Conservation (phyloP, 92 coral and sea anemone genomes). For the Porites evermanni region DNA sequence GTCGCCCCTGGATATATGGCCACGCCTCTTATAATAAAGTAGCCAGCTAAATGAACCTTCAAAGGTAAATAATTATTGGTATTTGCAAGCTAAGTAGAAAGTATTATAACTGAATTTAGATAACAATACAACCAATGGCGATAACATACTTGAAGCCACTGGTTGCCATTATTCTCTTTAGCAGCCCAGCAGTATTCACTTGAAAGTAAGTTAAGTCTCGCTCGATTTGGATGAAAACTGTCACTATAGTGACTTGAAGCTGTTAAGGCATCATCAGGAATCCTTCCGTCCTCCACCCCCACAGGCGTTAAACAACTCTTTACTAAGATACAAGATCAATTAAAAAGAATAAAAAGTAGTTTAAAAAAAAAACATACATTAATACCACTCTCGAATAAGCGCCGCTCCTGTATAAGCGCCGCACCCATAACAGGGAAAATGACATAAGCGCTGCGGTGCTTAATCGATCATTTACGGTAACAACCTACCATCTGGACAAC, state of each 20-base stretch:
- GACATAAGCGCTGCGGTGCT: too few species aligned
- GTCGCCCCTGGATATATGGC: conserved; percentile 15
- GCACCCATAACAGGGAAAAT: too few species aligned
- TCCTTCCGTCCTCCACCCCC: conserved; percentile 27
- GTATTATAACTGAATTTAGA: too few species aligned
- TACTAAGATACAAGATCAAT: background rate
- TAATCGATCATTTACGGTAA: background rate
- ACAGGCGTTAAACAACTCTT: background rate
- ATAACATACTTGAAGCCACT: conserved; percentile 13
- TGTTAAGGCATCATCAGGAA: conserved; percentile 14
- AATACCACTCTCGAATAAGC: too few species aligned
- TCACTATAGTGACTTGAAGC: background rate
- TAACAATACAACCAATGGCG: too few species aligned
- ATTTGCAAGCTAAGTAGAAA: too few species aligned
- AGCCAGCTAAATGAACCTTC: background rate
- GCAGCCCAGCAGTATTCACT: conserved; percentile 12
- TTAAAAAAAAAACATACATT: background rate
- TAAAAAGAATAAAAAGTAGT: background rate
- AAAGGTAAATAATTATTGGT: background rate
- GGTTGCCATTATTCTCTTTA: background rate
- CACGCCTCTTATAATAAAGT: background rate
- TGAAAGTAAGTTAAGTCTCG: background rate
- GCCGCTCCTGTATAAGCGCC: too few species aligned
- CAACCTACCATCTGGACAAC: conserved; percentile 49
- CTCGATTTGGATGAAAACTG: conserved; percentile 13